Conservation (phyloP, 2,888 invertebrate species). For the Sminthurides aquaticus region DNA sequence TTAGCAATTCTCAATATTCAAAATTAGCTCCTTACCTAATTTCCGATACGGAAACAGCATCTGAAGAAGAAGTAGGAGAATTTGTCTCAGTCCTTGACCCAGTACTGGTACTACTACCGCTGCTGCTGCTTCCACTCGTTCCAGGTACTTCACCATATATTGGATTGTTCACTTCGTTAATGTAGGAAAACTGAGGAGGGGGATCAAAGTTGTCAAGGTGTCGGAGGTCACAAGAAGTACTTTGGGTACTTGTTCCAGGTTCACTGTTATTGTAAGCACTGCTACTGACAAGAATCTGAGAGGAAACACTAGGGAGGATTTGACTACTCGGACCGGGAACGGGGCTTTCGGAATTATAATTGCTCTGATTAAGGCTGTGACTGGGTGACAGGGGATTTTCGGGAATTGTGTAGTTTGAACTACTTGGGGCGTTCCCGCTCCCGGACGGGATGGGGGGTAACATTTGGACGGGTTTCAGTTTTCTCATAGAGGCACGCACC, state of each 20-base stretch:
- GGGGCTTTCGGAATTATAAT: not conserved
- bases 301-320: constrained; percentile 20
- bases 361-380: not conserved
- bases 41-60: not conserved
- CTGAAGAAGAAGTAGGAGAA: no score
- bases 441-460: constrained; percentile 25
- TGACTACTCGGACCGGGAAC: constrained; percentile 4
- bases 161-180: constrained; percentile 11
- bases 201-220: not conserved
- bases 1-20: no score
- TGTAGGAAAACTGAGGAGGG: not conserved
- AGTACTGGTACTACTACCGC: not conserved
- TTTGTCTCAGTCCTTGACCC: not conserved
- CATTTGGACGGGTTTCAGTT: constrained; percentile 38
- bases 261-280: not conserved
- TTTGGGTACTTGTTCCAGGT: not conserved
- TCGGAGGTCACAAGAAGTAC: not conserved
- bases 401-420: not conserved
- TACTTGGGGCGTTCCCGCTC: not conserved
- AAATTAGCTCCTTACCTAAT: not conserved
- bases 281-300: constrained; percentile 35
- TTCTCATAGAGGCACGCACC: constrained; percentile 42
- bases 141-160: constrained; percentile 8
- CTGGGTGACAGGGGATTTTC: not conserved
- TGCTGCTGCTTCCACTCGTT: not conserved